A percentile compares a stretch with the other conserved stretches of the same genome.
Evolutionary conservation across 2,113 vertebrate genomes (phyloP).

Genomic region (Todiramphus saurophagus): DNA sequence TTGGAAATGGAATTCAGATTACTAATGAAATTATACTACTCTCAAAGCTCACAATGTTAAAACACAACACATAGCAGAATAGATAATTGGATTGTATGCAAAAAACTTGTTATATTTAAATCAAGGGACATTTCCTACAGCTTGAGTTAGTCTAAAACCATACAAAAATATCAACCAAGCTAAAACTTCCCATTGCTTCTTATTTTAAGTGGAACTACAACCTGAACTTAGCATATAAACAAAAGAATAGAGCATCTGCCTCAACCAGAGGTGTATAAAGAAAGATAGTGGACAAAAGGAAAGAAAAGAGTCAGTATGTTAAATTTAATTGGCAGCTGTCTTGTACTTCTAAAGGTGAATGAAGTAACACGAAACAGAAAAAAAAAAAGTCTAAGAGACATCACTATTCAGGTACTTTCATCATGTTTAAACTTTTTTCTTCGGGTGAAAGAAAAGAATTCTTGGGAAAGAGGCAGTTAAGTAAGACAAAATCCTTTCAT

Average conservation of each 20-base stretch:
- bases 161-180: not conserved
- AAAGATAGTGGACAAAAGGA: not conserved
- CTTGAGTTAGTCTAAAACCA: not conserved
- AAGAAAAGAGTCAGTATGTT: not conserved
- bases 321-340: not conserved
- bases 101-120: not conserved
- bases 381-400: not conserved
- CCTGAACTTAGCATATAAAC: not conserved
- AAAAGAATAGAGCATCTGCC: not conserved
- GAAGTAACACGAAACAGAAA: not conserved
- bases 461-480: not conserved
- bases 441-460: not conserved
- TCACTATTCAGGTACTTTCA: not conserved
- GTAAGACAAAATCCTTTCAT: not conserved
- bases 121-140: not conserved
- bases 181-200: not conserved
- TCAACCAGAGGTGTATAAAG: not conserved
- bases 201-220: not conserved
- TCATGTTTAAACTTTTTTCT: not conserved
- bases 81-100: not conserved
- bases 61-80: not conserved
- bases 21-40: not conserved
- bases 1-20: not conserved
- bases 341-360: not conserved
- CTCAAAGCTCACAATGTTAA: not conserved